phyloP scores from a whole-genome alignment of 2,113 vertebrate genomes.

The Alligator mississippiensis region DNA sequence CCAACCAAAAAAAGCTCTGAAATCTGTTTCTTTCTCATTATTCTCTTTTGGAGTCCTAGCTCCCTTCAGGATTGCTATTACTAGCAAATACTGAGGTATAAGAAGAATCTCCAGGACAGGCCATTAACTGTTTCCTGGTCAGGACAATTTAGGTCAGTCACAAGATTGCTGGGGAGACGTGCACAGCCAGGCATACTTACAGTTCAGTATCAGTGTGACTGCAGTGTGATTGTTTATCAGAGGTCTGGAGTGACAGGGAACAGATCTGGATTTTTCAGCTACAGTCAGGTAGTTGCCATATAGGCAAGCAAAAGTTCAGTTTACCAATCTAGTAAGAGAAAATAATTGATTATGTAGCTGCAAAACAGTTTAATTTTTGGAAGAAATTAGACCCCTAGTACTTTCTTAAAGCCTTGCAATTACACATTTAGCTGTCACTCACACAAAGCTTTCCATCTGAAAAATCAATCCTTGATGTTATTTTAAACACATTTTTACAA shows the following conservation, averaged over 20 bases:
- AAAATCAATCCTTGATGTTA: neutral
- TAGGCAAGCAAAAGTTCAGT: neutral
- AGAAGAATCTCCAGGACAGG: neutral
- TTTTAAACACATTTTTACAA: conserved; percentile 12
- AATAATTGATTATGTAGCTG: neutral
- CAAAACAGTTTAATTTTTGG: neutral
- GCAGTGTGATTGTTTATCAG: neutral
- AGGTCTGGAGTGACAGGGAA: neutral
- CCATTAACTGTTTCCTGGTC: neutral
- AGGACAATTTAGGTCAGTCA: neutral
- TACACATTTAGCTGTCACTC: neutral
- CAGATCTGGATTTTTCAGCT: neutral
- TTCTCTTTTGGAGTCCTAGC: neutral
- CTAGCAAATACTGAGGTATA: conserved; percentile 22
- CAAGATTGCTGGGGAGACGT: rapidly evolving
- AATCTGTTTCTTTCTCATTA: conserved; percentile 1
- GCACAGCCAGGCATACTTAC: neutral
- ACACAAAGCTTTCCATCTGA: conserved; percentile 34
- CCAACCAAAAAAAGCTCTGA: neutral
- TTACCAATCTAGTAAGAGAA: conserved; percentile 19
- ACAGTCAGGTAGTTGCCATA: neutral
- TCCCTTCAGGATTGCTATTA: conserved; percentile 21
- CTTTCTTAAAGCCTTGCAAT: neutral
- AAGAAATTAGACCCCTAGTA: neutral
- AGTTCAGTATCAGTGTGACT: neutral